These are phyloP conservation scores for Lepus oiostolus DNA, from an alignment of 2,797 vertebrate species.

Conservation along the genomic window DNA sequence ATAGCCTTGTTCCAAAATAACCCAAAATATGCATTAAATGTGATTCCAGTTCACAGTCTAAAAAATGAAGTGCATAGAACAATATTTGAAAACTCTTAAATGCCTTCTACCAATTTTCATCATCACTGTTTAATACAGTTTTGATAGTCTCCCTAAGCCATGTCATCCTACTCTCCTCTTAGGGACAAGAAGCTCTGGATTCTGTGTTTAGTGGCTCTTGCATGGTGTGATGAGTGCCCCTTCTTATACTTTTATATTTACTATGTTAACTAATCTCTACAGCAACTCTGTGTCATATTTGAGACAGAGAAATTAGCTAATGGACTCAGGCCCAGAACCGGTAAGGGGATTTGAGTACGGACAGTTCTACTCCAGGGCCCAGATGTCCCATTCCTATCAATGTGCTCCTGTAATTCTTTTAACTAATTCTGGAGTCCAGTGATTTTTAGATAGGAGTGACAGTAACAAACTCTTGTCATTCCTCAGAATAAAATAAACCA, in stretches of 20 bases:
- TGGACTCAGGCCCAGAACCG: background rate
- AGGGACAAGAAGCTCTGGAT: background rate
- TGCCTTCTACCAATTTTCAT: background rate
- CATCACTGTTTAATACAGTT: background rate
- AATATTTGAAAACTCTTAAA: background rate
- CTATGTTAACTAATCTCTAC: background rate
- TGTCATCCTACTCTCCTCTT: background rate
- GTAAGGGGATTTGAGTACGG: background rate
- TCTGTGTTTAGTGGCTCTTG: background rate
- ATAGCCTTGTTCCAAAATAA: background rate
- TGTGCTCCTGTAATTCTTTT: background rate
- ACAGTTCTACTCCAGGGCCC: background rate
- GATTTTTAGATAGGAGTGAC: background rate
- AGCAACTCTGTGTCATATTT: background rate
- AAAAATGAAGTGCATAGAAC: background rate
- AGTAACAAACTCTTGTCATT: background rate
- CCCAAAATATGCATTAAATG: background rate
- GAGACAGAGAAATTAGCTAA: background rate
- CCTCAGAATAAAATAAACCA: slow-evolving; percentile 21
- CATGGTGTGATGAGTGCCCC: background rate
- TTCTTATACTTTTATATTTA: background rate
- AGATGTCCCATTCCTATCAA: background rate
- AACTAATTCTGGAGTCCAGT: background rate
- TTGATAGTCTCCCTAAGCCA: background rate
- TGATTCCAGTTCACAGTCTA: background rate